Evolutionary conservation across 92 coral and sea anemone species (phyloP), one percentile per base, ranked within the genome.

Genomic region (Siderastrea siderea): DNA sequence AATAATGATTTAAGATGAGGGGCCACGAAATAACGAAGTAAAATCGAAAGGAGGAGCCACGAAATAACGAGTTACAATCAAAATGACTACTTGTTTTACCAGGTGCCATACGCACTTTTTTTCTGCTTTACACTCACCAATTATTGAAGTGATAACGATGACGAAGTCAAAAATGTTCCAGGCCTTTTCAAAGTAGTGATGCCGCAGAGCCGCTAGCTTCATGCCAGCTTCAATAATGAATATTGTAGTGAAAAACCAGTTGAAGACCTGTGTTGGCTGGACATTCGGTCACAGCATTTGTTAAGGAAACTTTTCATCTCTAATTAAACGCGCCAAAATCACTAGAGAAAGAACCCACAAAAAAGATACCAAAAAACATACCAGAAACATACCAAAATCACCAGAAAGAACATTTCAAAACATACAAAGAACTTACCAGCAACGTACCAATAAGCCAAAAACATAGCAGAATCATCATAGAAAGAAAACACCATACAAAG

Each of bases 121-220:
- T 26, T 26, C 9, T 45, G 38, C 5, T 2, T 52, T 14, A 13
- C 53, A 92, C 99, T 86, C 77, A 97, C 99, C 99, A 60, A 97
- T 81, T 6, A 94, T 84, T 15, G 99, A 96, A 49, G 92, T 84
- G 54, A 93, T 74, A 13, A 97, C 98, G 17, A 97, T 86, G 74
- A 97, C 74, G 60, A 95, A 94, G 85, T 97, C 99, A 78, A 97
- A 97, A 43, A 97, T 84, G 68, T 97, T 97, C 99, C 99, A 97
- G 53, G 86, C 94, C 75, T 93, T 94, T 71, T 80, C 80, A n/a
- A 97, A 93, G 87, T 97, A 97, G 65, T 83, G 87, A 50, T 89
- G 77, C 8, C 99, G 92, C 43, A 92, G 89, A 45, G 99, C 99
- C 26, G 92, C 83, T 2, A 97, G 95, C 77, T 96, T 95, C 14